Conservation (phyloP, 2,797 vertebrate genomes). For the Acanthurus lineatus region DNA sequence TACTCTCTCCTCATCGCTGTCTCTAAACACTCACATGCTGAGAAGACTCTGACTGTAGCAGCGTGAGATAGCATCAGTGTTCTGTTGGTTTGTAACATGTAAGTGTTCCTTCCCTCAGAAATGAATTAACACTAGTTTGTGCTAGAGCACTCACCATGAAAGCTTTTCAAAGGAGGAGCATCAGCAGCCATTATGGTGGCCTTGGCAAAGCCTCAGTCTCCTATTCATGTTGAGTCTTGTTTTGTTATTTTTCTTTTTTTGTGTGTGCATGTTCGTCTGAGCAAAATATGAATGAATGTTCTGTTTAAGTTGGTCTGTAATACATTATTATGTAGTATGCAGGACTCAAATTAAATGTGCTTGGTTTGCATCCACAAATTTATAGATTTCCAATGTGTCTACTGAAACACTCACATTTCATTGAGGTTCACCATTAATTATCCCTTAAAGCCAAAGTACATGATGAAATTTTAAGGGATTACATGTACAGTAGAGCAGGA, state of each 20-base stretch:
- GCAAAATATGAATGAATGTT: constrained; percentile 44
- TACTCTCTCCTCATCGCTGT: background rate
- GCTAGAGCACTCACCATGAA: constrained; percentile 36
- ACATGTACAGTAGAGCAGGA: constrained; percentile 52
- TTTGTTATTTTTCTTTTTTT: constrained; percentile 12
- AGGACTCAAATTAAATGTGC: background rate
- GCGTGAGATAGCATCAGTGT: constrained; percentile 26
- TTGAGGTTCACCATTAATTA: background rate
- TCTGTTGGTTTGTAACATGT: background rate
- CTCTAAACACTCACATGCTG: background rate
- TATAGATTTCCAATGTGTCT: background rate
- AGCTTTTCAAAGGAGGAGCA: constrained; percentile 39
- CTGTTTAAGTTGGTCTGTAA: constrained; percentile 3
- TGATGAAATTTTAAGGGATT: background rate
- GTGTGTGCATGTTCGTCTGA: background rate
- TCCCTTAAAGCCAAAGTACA: background rate
- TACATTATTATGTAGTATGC: constrained; percentile 19
- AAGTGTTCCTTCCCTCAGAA: constrained; percentile 5
- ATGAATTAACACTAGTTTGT: constrained; percentile 37
- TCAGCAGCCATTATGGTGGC: constrained; percentile 34
- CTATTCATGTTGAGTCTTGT: constrained; percentile 47
- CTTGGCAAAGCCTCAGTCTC: constrained; percentile 44
- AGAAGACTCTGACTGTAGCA: background rate
- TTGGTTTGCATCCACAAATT: background rate
- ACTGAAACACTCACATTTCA: too few species aligned